Base-by-base conservation (phyloP, 1,140 invertebrate species). In the Bombus huntii region DNA sequence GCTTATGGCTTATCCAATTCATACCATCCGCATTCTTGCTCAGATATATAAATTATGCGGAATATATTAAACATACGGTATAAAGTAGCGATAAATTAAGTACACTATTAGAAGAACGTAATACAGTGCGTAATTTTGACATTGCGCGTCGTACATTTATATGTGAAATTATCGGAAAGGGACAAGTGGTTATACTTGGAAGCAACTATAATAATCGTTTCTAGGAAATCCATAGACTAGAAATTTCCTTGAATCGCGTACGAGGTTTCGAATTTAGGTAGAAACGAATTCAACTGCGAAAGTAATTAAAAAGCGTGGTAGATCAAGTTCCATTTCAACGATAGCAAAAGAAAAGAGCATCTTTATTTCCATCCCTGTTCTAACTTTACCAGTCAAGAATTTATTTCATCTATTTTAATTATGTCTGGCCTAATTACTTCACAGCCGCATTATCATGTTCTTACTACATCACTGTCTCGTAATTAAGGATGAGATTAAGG, bases 381-480 rank as follows among this genome's bases (percentile, higher is more conserved):
- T 6, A 44, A 47, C 72, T 47, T 73, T 47, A 1, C n/a, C 28
- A 9, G 72, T 28, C 18, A 31, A 73, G 39, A 47, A 73, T 47
- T 73, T 34, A 34, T 53, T 53, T 34, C n/a, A 53, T 53, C n/a
- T 75, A 75, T 75, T 53, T 18, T 75, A 75, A 75, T 75, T 53
- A 75, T 53, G 73, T 18, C 73, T 34, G 31, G 3, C 42, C 73
- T 47, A 53, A 75, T 75, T 75, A 53, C 44, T 70, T 53, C 78
- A 47, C 28, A 22, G 31, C 25, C 10, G 28, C 57, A 42, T 65
- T 65, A 44, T 86, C 70, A 5, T 57, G 59, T 62, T 53, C 31
- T 75, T 53, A 75, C 31, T 53, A 6, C 31, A 53, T 75, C 73
- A 53, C 18, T 75, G 73, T 75, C 18, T 53, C 44, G 31, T 75